Evolutionary conservation across 2,113 vertebrate genomes (phyloP), one percentile per base, ranked within the genome.

Genomic region (Plectropomus leopardus): DNA sequence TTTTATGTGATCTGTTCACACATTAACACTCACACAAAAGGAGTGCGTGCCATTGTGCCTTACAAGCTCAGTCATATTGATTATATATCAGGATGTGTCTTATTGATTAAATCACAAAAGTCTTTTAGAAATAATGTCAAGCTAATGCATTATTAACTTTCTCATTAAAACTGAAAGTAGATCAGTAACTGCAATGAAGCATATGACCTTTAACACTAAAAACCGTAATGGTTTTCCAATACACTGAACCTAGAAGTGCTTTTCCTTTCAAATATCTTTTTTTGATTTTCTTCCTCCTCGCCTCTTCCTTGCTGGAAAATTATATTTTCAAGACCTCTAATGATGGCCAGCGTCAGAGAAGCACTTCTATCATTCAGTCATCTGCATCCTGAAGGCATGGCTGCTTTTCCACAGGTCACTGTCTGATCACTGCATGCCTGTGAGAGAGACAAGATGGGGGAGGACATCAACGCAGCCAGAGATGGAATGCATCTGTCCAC

Each of bases 401-500:
- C 63, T 72, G 67, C 82, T 82, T 64, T 73, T 80, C 72, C 45
- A 73, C 81, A 86, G 84, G 84, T 84, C 79, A 36, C 65, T 70
- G 70, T 82, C 80, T 86, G 76, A 84, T 85, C 72, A 26, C 69
- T 47, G 61, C 51, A 58, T 60, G 69, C 53, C 67, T 74, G 74
- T n/a, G 34, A 80, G 72, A 80, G 84, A 89, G 78, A 80, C 65
- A 63, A 70, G 74, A 81, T 81, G 81, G 71, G 50, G 78, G 58
- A 87, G 86, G 84, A 86, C 70, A 75, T 81, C 61, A 57, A 80
- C 78, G 23, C 75, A 86, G 77, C 14, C 26, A 54, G 82, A 78
- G 83, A 90, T 68, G 75, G 70, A 86, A 82, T 88, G 79, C 89
- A 92, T 94, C 89, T 91, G 88, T 91, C 87, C 78, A 65, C 40